phyloP scores from a whole-genome alignment of 2,797 vertebrate genomes.

The Huso huso region DNA sequence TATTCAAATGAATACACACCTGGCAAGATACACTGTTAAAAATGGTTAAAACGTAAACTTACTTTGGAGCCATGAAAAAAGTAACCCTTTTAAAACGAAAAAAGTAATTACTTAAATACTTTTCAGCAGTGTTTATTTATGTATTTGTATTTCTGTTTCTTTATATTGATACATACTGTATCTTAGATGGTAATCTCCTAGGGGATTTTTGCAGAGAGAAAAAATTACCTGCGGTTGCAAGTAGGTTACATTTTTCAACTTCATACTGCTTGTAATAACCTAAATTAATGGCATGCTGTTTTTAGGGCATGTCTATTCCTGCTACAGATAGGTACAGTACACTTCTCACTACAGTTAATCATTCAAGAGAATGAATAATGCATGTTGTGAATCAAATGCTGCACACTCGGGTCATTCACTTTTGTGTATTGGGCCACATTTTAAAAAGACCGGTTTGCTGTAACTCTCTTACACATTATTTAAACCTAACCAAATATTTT shows the following conservation, averaged over 20 bases:
- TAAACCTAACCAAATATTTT: no score
- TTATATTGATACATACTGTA: conserved; percentile 6
- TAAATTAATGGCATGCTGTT: neutral
- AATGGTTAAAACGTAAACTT: no score
- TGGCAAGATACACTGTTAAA: no score
- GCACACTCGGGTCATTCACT: neutral
- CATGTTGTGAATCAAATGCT: conserved; percentile 13
- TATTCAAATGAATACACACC: no score
- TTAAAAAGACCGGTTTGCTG: no score
- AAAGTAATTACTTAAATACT: no score
- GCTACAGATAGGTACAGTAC: neutral
- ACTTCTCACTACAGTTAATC: neutral
- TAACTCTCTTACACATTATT: no score
- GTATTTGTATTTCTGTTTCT: conserved; percentile 1
- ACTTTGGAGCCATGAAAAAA: no score
- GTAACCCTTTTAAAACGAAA: no score
- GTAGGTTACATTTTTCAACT: neutral
- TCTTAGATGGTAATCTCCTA: conserved; percentile 15
- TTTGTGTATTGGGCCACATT: no score
- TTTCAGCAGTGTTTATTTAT: no score
- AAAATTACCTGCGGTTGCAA: neutral
- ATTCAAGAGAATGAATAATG: neutral
- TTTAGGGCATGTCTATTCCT: neutral
- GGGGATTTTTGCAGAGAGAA: neutral
- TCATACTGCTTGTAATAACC: neutral